Percentiles rank a stretch among this genome's conserved stretches.
These are phyloP conservation scores for Amphipyra berbera DNA, from an alignment of 2,888 invertebrate species.

Conservation along the genomic window DNA sequence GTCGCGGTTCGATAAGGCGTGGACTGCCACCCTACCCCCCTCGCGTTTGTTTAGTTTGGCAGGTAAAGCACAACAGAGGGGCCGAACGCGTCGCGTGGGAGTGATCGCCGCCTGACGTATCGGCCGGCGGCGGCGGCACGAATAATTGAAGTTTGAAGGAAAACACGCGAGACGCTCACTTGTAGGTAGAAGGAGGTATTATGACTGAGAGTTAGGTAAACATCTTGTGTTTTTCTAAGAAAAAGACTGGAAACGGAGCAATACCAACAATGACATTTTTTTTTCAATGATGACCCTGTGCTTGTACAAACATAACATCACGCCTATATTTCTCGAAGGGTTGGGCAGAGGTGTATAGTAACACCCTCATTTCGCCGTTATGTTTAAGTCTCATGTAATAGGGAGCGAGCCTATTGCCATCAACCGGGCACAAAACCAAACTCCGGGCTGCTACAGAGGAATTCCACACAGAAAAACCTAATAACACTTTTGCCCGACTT, in stretches of 20 bases:
- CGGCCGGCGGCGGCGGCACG: conserved; percentile 63
- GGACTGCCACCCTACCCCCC: conserved; percentile 58
- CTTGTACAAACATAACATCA: no score
- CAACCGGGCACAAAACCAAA: no score
- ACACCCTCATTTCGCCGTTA: no score
- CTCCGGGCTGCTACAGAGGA: no score
- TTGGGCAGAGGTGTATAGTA: no score
- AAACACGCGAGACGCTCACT: conserved; percentile 58
- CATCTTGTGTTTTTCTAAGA: conserved; percentile 20
- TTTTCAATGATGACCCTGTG: no score
- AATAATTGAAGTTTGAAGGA: conserved; percentile 68
- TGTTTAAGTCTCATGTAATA: no score
- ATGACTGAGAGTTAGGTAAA: conserved; percentile 42
- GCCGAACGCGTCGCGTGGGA: conserved; percentile 71
- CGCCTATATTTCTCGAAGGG: no score
- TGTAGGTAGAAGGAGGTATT: conserved; percentile 15
- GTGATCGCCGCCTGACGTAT: conserved; percentile 71
- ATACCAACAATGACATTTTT: no score
- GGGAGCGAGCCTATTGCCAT: no score
- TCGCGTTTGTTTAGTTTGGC: conserved; percentile 81
- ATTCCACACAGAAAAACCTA: no score
- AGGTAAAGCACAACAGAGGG: conserved; percentile 80
- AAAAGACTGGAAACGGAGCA: conserved; percentile 17
- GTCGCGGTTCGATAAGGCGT: conserved; percentile 72
- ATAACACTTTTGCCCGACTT: no score